Evolutionary conservation across 2,113 vertebrate species (phyloP).

Genomic region (Calyptommatus sinebrachiatus): DNA sequence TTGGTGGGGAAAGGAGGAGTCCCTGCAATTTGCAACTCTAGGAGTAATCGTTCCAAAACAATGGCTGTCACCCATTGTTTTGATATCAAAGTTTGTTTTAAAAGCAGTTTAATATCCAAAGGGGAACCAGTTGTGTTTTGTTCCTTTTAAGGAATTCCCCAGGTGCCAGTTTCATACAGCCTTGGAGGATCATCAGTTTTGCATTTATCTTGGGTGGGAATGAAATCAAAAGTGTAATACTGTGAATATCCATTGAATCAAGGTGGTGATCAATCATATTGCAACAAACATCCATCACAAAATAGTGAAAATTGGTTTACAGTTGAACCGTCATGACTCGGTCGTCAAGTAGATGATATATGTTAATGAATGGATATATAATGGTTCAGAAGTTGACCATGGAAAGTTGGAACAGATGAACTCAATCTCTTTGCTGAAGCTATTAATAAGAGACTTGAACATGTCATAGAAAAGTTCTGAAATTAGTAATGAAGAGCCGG

Average conservation of each 20-base stretch:
- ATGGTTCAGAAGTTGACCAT: too few relatives aligned
- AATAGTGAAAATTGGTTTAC: too few relatives aligned
- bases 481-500: too few relatives aligned
- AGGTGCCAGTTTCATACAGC: not conserved
- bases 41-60: slow-evolving; percentile 49
- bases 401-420: too few relatives aligned
- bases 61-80: slow-evolving; percentile 62
- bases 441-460: too few relatives aligned
- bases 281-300: too few relatives aligned
- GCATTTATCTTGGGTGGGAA: not conserved
- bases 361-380: too few relatives aligned
- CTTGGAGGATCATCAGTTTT: not conserved
- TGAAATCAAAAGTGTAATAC: not conserved
- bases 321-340: too few relatives aligned
- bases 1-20: not conserved
- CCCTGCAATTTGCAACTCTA: slow-evolving; percentile 55
- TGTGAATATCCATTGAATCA: not conserved
- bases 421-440: too few relatives aligned
- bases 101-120: slow-evolving; percentile 52
- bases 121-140: slow-evolving; percentile 46
- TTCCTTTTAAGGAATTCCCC: slow-evolving; percentile 48
- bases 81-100: slow-evolving; percentile 63
- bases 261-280: not conserved
- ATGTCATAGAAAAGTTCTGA: too few relatives aligned
- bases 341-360: too few relatives aligned